phyloP scores from a whole-genome alignment of 2,797 vertebrate species.

The Hypotaenidia okinawae region DNA sequence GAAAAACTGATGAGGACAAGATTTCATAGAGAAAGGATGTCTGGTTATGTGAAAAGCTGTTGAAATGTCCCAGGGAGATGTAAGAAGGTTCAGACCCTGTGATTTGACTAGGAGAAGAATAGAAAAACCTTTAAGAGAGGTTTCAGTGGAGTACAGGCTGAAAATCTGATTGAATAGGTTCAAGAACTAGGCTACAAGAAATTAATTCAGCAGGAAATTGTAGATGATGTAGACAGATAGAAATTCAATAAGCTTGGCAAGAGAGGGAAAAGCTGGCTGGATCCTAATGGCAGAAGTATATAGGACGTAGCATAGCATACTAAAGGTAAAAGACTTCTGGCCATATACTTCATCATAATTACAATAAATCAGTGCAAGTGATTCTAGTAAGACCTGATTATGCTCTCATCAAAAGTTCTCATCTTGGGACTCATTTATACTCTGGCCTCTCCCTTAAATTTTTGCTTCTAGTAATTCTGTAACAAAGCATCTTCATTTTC shows the following conservation, averaged over 20 bases:
- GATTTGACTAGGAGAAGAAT: not conserved
- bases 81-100: not conserved
- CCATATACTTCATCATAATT: not conserved
- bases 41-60: not conserved
- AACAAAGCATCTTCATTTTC: not conserved
- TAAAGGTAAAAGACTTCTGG: conserved; percentile 7
- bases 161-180: conserved; percentile 34
- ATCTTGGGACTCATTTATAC: not conserved
- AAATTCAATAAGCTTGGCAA: conserved; percentile 51
- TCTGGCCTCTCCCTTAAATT: not conserved
- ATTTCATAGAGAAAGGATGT: not conserved
- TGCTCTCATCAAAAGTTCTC: not conserved
- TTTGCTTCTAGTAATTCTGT: not conserved
- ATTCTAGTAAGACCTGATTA: conserved; percentile 2
- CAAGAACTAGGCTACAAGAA: conserved; percentile 29
- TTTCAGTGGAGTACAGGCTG: conserved; percentile 7
- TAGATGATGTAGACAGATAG: conserved; percentile 48
- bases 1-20: not conserved
- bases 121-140: not conserved
- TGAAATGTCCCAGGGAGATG: not conserved
- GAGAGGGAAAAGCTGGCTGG: not conserved
- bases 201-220: conserved; percentile 53
- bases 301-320: not conserved
- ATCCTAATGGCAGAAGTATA: not conserved
- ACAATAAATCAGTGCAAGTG: not conserved